A percentile compares a stretch with the other conserved stretches of the same genome.
These are phyloP conservation scores for Eupithecia exiguata DNA, from an alignment of 2,888 invertebrate species.

Conservation along the genomic window DNA sequence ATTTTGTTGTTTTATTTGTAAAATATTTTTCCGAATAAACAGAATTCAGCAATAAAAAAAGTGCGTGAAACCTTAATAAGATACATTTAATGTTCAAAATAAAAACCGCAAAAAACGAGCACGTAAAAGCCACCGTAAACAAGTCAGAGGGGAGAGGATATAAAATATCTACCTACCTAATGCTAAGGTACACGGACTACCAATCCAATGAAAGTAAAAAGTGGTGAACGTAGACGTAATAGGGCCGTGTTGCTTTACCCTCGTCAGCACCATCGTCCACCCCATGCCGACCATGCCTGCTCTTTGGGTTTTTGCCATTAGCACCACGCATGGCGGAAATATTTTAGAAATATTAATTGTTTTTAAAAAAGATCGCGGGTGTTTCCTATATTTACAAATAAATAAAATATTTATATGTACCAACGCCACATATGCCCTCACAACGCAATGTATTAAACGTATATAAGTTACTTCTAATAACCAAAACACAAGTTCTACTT, in stretches of 20 bases:
- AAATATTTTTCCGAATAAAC: constrained; percentile 4
- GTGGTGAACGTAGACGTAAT: not conserved
- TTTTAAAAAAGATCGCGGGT: no score
- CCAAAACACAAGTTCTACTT: no score
- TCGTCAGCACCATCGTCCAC: no score
- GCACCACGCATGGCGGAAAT: no score
- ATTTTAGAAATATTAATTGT: no score
- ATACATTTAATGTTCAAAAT: constrained; percentile 33
- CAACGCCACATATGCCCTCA: no score
- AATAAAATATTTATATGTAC: no score
- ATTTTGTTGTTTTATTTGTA: not conserved
- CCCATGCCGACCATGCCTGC: no score
- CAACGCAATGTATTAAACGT: no score
- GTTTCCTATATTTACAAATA: no score
- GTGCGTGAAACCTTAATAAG: constrained; percentile 23
- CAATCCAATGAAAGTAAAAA: not conserved
- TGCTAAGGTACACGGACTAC: not conserved
- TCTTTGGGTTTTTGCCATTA: no score
- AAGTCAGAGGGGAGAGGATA: constrained; percentile 22
- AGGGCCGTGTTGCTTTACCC: not conserved
- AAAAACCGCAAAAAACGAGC: constrained; percentile 33
- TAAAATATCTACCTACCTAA: not conserved
- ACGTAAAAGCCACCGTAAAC: constrained; percentile 39
- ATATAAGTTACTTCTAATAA: no score
- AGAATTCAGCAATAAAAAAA: constrained; percentile 1